Evolutionary conservation across 2,797 vertebrate genomes (phyloP), one percentile per base, ranked within the genome.

Genomic region (Todus mexicanus): DNA sequence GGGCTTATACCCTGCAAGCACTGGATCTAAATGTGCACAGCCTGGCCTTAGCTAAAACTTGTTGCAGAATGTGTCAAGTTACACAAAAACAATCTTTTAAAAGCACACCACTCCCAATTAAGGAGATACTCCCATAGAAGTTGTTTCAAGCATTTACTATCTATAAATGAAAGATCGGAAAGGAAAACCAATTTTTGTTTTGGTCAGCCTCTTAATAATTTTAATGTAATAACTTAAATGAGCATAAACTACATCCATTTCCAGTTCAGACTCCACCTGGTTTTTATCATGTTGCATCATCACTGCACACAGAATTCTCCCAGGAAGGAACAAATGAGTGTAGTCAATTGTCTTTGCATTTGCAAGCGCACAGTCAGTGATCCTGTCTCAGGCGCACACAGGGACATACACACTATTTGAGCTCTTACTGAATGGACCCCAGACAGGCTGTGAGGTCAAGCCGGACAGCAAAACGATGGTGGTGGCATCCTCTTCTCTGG

Each of bases 61-160:
- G 15, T 35, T 45, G 40, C 31, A 37, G n/a, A 50, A 65, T 0
- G 0, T 11, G 6, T 8, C 40, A 19, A 29, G 17, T 68, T 29
- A 87, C 4, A 20, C 7, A 70, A 48, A 57, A 92, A 31, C 4
- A 33, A 18, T 22, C 7, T 76, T 82, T 74, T 25, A 86, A 90
- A 84, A 47, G 35, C 15, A 53, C 14, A 8, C 12, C 18, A 42
- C 22, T 79, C 42, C 51, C 70, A 54, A 50, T 48, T 71, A 40
- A 60, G n/a, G n/a, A 78, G 16, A 53, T 65, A 60, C 38, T 37
- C 27, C 66, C 15, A 37, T 26, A 20, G 21, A 79, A 70, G 25
- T 31, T 56, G 43, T 78, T 93, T 72, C 33, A 22, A 88, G 40
- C 7, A 21, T 54, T 74, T 71, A 10, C 31, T 11, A 78, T 6